phyloP scores from a whole-genome alignment of 2,797 vertebrate species.

The Carapus acus region DNA sequence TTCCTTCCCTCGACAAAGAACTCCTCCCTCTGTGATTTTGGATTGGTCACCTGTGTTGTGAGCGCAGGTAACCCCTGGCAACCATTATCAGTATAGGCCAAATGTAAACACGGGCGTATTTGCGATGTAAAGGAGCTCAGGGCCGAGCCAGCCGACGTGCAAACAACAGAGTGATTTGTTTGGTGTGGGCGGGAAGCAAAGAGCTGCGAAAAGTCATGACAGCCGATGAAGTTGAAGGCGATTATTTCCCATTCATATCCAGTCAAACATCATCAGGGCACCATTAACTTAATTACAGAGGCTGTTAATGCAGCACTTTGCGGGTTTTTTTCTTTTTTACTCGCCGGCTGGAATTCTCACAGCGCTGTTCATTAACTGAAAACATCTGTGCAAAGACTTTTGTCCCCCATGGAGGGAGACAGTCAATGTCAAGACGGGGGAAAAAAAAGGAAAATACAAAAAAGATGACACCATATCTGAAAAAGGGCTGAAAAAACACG shows the following conservation, averaged over 20 bases:
- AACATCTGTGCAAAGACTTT: no score
- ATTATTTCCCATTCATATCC: no score
- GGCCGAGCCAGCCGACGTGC: conserved; percentile 33
- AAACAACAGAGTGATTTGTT: conserved; percentile 37
- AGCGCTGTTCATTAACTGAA: no score
- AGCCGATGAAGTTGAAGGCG: no score
- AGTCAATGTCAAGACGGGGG: background rate
- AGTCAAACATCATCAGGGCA: conserved; percentile 3
- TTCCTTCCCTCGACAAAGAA: conserved; percentile 16
- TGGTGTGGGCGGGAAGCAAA: conserved; percentile 9
- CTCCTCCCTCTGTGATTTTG: conserved; percentile 36
- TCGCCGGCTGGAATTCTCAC: no score
- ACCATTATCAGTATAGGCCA: conserved; percentile 64
- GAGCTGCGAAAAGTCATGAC: background rate
- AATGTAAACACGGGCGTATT: conserved; percentile 71
- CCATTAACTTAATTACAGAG: background rate
- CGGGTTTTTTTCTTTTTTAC: background rate
- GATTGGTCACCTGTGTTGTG: conserved; percentile 73
- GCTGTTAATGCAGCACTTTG: background rate
- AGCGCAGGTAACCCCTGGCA: conserved; percentile 67
- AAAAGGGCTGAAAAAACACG: no score
- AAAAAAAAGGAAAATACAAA: no score
- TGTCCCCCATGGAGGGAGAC: no score
- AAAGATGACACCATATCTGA: no score
- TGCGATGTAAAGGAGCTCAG: conserved; percentile 67